These are phyloP conservation scores for Butorides virescens DNA, from an alignment of 2,113 vertebrate genomes.

Conservation along the genomic window DNA sequence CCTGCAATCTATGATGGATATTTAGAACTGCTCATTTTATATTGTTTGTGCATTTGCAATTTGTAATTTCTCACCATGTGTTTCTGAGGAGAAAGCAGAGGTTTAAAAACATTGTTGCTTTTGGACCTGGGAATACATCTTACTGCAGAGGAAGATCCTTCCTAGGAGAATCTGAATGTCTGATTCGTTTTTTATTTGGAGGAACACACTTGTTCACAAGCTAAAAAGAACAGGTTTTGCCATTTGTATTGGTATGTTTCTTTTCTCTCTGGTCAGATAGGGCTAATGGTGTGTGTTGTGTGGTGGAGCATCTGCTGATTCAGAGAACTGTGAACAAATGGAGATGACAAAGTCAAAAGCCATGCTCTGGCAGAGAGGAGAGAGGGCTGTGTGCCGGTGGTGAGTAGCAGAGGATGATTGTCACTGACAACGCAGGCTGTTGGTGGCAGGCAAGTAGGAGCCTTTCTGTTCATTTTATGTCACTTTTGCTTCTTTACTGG, in stretches of 20 bases:
- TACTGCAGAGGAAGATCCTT: not conserved
- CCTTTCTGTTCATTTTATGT: conserved; percentile 2
- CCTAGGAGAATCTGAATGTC: not conserved
- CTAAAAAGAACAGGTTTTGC: not conserved
- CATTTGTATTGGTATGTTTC: not conserved
- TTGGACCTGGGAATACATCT: not conserved
- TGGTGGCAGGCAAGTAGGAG: not conserved
- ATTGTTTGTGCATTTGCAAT: not conserved
- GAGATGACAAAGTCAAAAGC: not conserved
- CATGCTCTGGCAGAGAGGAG: not conserved
- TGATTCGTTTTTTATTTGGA: not conserved
- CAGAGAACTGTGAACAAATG: not conserved
- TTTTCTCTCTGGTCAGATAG: not conserved
- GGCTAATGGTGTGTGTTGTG: not conserved
- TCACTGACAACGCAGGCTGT: not conserved
- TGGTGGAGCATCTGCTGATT: not conserved
- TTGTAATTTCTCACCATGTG: not conserved
- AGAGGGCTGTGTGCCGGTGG: not conserved
- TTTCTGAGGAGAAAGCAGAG: not conserved
- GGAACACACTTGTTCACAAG: not conserved
- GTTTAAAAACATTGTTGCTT: not conserved
- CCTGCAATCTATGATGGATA: not conserved
- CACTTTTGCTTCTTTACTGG: not conserved
- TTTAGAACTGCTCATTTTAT: not conserved
- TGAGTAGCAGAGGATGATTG: not conserved